Base-by-base conservation (phyloP, 23 tunicate genomes). In the Clavelina lepadiformis region DNA sequence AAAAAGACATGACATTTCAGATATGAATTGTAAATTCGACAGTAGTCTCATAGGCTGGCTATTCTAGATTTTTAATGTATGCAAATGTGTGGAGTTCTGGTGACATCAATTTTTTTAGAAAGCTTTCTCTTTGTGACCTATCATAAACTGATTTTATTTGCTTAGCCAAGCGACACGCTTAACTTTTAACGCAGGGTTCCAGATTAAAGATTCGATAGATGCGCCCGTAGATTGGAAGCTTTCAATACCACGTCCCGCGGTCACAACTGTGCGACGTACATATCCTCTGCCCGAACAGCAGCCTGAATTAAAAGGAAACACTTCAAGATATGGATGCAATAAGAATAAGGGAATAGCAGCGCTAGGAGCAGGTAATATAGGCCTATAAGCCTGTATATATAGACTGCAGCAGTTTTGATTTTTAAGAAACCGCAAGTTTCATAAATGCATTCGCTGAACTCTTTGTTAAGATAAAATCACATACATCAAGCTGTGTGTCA, bases 261-360 rank as follows among this genome's bases (percentile, higher is more conserved):
- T 75, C 64, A 81, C 97, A 1, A 81, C 83, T 8, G 76, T 44
- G 1, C 51, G 97, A 35, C 38, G 46, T 18, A 65, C 88, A 1
- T 89, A 89, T 75, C 35, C 46, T 44, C 63, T 35, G 15, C 81
- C 82, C 5, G 59, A 55, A 7, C 88, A 81, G 32, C 79, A 76
- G 35, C 73, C 79, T 11, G 80, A 75, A 50, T 78, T 76, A 19
- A 38, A 58, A 15, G 83, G 80, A 27, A 81, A 75, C 68, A 68
- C 76, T 1, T 56, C 92, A 3, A 56, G 98, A 72, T 91, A 91
- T 68, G 98, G 87, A 1, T 91, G 92, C 76, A 91, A 91, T 44
- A 58, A 77, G 46, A 72, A 67, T 2, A 78, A 91, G 55, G 69
- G 63, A 8, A 68, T 73, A 0, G 55, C 92, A 5, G 98, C 98